These are phyloP conservation scores for Chironomus tepperi DNA, from an alignment of 1,140 invertebrate species.

Conservation along the genomic window DNA sequence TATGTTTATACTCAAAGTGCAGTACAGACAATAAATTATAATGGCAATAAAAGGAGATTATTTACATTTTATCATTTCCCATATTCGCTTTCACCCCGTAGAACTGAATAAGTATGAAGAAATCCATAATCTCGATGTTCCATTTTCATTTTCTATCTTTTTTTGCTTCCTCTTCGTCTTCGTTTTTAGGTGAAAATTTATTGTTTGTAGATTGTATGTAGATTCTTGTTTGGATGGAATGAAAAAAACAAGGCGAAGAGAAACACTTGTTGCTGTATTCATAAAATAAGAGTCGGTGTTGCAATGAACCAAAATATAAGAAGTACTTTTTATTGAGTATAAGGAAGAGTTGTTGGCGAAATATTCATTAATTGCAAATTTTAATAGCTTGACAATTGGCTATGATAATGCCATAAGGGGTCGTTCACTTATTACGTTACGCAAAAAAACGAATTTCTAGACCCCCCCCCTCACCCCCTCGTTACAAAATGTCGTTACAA, in stretches of 20 bases:
- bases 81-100: background rate
- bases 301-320: too few species aligned
- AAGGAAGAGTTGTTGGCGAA: too few species aligned
- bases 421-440: too few species aligned
- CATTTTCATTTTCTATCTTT: background rate
- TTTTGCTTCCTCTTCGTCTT: background rate
- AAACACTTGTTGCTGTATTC: background rate
- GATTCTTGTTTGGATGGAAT: background rate
- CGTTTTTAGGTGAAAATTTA: constrained; percentile 5
- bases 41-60: background rate
- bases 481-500: too few species aligned
- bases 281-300: too few species aligned
- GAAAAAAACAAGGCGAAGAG: background rate
- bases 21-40: constrained; percentile 1
- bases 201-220: constrained; percentile 10
- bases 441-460: too few species aligned
- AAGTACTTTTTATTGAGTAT: too few species aligned
- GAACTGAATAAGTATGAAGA: too few species aligned
- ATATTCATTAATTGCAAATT: too few species aligned
- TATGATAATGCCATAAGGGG: too few species aligned
- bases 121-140: background rate
- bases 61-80: background rate
- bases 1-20: constrained; percentile 1
- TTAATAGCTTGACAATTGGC: too few species aligned
- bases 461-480: too few species aligned